Evolutionary conservation across 53 echinoderm and acorn worm species (phyloP), one percentile per base, ranked within the genome.

Genomic region (Temnopleurus reevesii): DNA sequence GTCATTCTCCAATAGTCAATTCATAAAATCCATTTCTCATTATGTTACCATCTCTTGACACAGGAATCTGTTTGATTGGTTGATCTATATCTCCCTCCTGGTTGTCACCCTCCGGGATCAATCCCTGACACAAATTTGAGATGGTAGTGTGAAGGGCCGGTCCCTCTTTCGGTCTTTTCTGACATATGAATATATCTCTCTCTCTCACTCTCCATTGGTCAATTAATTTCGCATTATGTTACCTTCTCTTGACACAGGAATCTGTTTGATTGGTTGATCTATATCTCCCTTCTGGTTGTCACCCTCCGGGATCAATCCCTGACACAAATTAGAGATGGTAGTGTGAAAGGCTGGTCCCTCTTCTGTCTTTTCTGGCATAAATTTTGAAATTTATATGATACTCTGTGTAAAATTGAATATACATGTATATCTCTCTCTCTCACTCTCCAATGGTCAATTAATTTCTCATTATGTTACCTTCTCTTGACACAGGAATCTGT

Each of bases 1-100:
- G 49, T 17, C 17, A 17, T 13, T 49, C 12, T 5, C 28, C 6
- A 60, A 2, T 29, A 7, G 3, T 38, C 1, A 71, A 38, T 38
- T 4, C 71, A n/a, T n/a, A n/a, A n/a, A n/a, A n/a, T n/a, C n/a
- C n/a, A 41, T 38, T 38, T 18, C 23, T 21, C 9, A 71, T n/a
- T n/a, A 53, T 53, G 53, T 53, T 53, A 17, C 17, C 53, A n/a
- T 53, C 17, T 53, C 53, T 59, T 64, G 2, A 55, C 53, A 13
- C 90, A 97, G 98, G 98, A 97, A 97, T 90, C 92, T 93, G 36
- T 95, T 96, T 91, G 96, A 96, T 56, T 96, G 96, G 96, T 77
- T 91, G 19, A 91, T 95, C 23, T 96, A 96, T 87, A 89, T 81
- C 53, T 56, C 91, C 4, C 89, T 97, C 8, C 60, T 92, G 86